Conservation (phyloP, 2,888 invertebrate species). For the Phymatocera aterrima region DNA sequence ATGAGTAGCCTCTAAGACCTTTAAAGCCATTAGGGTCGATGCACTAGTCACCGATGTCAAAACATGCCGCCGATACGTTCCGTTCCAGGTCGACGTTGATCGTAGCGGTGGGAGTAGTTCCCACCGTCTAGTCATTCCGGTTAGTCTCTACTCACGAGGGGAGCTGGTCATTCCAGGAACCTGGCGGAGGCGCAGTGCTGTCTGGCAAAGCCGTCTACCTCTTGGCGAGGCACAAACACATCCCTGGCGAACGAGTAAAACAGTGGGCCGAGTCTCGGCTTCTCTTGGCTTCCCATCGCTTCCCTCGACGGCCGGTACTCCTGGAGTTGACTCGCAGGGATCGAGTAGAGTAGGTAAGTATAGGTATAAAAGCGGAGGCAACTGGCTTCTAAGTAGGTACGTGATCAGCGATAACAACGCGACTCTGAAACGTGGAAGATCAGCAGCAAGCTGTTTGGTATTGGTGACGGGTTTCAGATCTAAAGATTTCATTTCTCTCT, state of each 20-base stretch:
- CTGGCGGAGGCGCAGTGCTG: slow-evolving; percentile 68
- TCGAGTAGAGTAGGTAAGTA: slow-evolving; percentile 26
- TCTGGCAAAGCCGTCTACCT: slow-evolving; percentile 61
- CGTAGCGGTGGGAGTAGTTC: slow-evolving; percentile 65
- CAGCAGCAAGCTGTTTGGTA: slow-evolving; percentile 38
- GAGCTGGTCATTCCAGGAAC: slow-evolving; percentile 64
- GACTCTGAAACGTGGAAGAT: slow-evolving; percentile 45
- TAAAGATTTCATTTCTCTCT: slow-evolving; percentile 43
- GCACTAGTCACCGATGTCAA: slow-evolving; percentile 70
- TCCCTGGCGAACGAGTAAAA: slow-evolving; percentile 47
- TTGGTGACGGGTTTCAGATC: slow-evolving; percentile 45
- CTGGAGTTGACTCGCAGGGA: slow-evolving; percentile 34
- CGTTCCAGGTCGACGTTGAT: slow-evolving; percentile 53
- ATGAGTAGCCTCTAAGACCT: slow-evolving; percentile 21
- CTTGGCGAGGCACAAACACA: slow-evolving; percentile 41
- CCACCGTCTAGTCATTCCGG: slow-evolving; percentile 71
- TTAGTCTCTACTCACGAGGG: slow-evolving; percentile 49
- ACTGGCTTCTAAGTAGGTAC: slow-evolving; percentile 73
- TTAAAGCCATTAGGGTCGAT: slow-evolving; percentile 72
- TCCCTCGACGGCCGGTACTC: slow-evolving; percentile 41
- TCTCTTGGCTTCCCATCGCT: slow-evolving; percentile 30
- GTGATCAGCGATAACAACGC: slow-evolving; percentile 74
- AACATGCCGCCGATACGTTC: slow-evolving; percentile 65
- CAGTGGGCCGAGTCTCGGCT: slow-evolving; percentile 37
- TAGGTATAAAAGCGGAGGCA: slow-evolving; percentile 62